Percentiles rank a stretch among this genome's conserved stretches.
Evolutionary conservation across 2,797 vertebrate genomes (phyloP).

Genomic region (Parauchenoglanis ngamensis): DNA sequence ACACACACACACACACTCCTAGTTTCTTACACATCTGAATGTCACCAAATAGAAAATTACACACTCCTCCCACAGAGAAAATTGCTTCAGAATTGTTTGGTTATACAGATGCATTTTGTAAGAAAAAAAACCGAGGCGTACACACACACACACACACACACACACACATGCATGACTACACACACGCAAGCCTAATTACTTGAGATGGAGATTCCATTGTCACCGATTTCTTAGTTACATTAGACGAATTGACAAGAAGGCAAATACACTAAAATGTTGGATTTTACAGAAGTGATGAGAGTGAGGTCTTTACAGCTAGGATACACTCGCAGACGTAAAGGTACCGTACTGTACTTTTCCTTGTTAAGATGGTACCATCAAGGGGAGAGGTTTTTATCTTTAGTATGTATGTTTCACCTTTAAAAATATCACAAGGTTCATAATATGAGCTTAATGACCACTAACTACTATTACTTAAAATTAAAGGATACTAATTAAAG

Average conservation of each 20-base stretch:
- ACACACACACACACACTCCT: slow-evolving; percentile 71
- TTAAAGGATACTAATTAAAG: background rate
- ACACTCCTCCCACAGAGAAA: slow-evolving; percentile 86
- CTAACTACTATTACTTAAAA: background rate
- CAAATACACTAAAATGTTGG: background rate
- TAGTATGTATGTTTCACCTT: background rate
- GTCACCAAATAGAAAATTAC: slow-evolving; percentile 87
- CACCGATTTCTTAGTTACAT: slow-evolving; percentile 73
- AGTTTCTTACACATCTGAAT: slow-evolving; percentile 84
- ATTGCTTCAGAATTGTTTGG: slow-evolving; percentile 86
- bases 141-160: slow-evolving; percentile 60
- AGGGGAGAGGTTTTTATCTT: background rate
- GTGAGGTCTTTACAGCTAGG: background rate
- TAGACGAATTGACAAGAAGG: slow-evolving; percentile 6
- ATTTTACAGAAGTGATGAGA: slow-evolving; percentile 58
- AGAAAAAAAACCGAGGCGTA: slow-evolving; percentile 51
- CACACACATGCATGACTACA: slow-evolving; percentile 61
- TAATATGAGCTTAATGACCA: background rate
- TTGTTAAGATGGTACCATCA: slow-evolving; percentile 17
- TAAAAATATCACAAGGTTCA: background rate
- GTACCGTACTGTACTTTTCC: background rate
- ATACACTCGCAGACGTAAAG: background rate
- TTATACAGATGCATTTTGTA: slow-evolving; percentile 83
- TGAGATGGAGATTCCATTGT: slow-evolving; percentile 68
- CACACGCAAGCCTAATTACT: slow-evolving; percentile 80